Percentiles rank a stretch among this genome's conserved stretches.
phyloP scores from a whole-genome alignment of 2,888 invertebrate genomes.

The Drosophila greeni region DNA sequence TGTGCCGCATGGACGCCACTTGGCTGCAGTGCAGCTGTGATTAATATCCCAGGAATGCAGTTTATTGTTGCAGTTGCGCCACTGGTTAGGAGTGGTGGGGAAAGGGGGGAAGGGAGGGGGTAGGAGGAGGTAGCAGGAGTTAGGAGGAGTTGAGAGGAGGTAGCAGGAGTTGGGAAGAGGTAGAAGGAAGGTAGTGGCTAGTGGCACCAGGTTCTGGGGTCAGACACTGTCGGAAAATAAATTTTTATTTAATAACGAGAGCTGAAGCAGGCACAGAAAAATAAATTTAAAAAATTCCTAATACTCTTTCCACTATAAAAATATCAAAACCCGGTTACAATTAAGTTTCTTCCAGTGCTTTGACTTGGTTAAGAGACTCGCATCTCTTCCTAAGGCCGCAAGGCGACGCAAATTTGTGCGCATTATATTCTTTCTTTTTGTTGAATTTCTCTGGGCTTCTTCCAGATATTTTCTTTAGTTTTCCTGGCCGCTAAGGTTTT shows the following conservation, averaged over 20 bases:
- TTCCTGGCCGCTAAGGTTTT: slow-evolving; percentile 42
- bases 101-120: slow-evolving; percentile 47
- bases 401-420: slow-evolving; percentile 64
- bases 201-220: slow-evolving; percentile 22
- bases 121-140: background rate
- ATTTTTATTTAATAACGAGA: too few relatives aligned
- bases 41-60: slow-evolving; percentile 72
- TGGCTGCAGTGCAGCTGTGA: slow-evolving; percentile 57
- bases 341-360: background rate
- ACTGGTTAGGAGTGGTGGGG: slow-evolving; percentile 38
- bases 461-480: slow-evolving; percentile 1
- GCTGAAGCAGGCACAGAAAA: background rate
- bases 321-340: background rate
- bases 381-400: slow-evolving; percentile 23
- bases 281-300: background rate
- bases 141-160: too few relatives aligned
- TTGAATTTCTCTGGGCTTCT: slow-evolving; percentile 3
- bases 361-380: slow-evolving; percentile 14
- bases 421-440: slow-evolving; percentile 52
- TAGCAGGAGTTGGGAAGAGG: slow-evolving; percentile 14
- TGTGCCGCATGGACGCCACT: slow-evolving; percentile 42
- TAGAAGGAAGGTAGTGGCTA: slow-evolving; percentile 11
- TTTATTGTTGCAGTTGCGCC: slow-evolving; percentile 57
- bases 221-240: slow-evolving; percentile 8
- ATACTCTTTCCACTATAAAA: too few relatives aligned